A percentile compares a stretch with the other conserved stretches of the same genome.
phyloP scores from a whole-genome alignment of 2,888 invertebrate species.

The Blomia tropicalis region DNA sequence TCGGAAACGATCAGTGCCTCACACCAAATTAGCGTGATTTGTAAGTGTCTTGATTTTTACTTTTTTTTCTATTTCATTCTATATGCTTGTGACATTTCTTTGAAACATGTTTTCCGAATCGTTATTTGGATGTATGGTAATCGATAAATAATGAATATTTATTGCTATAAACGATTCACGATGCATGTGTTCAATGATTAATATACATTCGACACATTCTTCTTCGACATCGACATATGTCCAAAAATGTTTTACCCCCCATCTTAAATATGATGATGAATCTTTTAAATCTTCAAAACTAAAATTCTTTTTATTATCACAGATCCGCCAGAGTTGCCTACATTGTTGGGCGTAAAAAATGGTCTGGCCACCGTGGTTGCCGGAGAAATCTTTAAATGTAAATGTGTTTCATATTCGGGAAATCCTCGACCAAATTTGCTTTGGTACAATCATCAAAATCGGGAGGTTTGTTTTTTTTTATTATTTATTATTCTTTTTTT shows the following conservation, averaged over 20 bases:
- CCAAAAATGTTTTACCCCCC: too few relatives aligned
- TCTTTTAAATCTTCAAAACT: neutral
- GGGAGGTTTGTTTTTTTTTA: constrained; percentile 26
- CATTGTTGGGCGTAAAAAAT: constrained; percentile 27
- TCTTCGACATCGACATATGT: too few relatives aligned
- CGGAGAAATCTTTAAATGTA: constrained; percentile 28
- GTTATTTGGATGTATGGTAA: constrained; percentile 1
- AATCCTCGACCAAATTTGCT: constrained; percentile 28
- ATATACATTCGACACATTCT: neutral
- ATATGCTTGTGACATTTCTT: too few relatives aligned
- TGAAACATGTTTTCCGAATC: too few relatives aligned
- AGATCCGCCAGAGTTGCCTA: constrained; percentile 30
- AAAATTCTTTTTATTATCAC: neutral
- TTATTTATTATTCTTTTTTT: neutral
- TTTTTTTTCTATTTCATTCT: too few relatives aligned
- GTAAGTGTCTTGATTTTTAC: too few relatives aligned
- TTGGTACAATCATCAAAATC: constrained; percentile 27
- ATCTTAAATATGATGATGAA: constrained; percentile 1
- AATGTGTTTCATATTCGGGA: constrained; percentile 28
- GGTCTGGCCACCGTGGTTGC: constrained; percentile 20
- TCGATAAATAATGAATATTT: constrained; percentile 14
- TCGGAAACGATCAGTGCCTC: constrained; percentile 28
- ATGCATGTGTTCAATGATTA: constrained; percentile 2
- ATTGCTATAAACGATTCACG: neutral
- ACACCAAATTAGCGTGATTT: constrained; percentile 28